Base-by-base conservation (phyloP, 2,888 invertebrate species). In the Sinhomidia bicolor region DNA sequence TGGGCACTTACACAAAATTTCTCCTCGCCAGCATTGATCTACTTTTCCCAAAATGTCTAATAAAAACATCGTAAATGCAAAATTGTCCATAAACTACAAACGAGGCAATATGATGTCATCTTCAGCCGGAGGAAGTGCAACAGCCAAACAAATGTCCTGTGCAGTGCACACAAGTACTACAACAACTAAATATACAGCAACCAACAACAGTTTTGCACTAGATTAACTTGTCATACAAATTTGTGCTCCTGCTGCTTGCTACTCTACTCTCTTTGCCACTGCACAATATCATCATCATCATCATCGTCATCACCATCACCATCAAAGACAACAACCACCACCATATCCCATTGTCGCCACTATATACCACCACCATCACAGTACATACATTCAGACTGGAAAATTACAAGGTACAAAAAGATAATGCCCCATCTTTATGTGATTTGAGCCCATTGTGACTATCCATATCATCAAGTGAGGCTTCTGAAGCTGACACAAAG, bases 371-470 rank as follows among this genome's bases (percentile, higher is more conserved):
- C 47, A 44, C 44, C 14, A 14, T 20, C 1, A 36, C n/a, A 68
- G n/a, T 4, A 68, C 7, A 36, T 23, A 12, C 4, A 71, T 54
- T 51, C 32, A 29, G 57, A 32, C 32, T 26, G 32, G n/a, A 26
- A 68, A 85, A 68, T 79, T 71, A 76, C 74, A 80, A 86, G 68
- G 86, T 85, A 87, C 87, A 54, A 23, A 29, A n/a, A 47, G 81
- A 87, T 82, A 86, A 86, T 86, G 71, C 32, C 41, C 80, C 86
- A 80, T 86, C 86, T 87, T 87, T 81, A 87, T 82, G 87, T 81
- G 87, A 81, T 81, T 81, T 81, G 76, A 81, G 87, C 65, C 87
- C 81, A 76, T 76, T 81, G 74, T 76, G 81, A 81, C 87, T 87
- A 87, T 82, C 81, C 81, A 87, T 76, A 88, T 88, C 88, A 88